Evolutionary conservation across 2,113 vertebrate genomes (phyloP).

Genomic region (Pseudorasbora parva): DNA sequence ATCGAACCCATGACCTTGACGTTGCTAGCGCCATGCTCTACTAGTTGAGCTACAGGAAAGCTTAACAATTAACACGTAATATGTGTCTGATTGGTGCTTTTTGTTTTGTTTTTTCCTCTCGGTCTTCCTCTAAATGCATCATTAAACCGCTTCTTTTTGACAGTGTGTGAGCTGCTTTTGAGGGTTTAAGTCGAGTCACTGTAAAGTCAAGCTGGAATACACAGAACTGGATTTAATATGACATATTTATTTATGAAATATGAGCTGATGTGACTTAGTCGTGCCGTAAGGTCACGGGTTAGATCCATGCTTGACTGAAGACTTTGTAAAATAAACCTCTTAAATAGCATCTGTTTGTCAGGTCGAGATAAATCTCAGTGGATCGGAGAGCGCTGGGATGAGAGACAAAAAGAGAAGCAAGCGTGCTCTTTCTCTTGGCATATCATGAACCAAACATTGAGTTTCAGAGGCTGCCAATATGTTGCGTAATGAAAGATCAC

Average conservation of each 20-base stretch:
- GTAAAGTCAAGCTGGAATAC: background rate
- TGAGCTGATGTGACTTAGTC: background rate
- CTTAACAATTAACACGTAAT: too few relatives aligned
- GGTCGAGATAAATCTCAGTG: background rate
- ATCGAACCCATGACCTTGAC: too few relatives aligned
- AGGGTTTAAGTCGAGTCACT: background rate
- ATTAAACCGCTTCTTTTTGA: background rate
- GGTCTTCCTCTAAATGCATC: background rate
- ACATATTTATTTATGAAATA: background rate
- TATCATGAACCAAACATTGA: background rate
- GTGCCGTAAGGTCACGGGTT: background rate
- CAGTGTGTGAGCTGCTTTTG: background rate
- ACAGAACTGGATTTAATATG: background rate
- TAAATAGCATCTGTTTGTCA: constrained; percentile 7
- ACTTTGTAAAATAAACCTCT: background rate
- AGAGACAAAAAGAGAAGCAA: background rate
- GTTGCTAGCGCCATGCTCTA: too few relatives aligned
- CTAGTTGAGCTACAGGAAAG: too few relatives aligned
- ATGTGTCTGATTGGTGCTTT: too few relatives aligned
- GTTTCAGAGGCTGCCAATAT: background rate
- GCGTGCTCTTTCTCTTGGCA: background rate
- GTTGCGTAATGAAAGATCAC: background rate
- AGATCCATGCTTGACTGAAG: background rate
- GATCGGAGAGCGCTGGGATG: background rate
- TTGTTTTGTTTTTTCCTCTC: too few relatives aligned